These are phyloP conservation scores for Herminia tarsipennalis DNA, from an alignment of 2,888 invertebrate species.

Conservation along the genomic window DNA sequence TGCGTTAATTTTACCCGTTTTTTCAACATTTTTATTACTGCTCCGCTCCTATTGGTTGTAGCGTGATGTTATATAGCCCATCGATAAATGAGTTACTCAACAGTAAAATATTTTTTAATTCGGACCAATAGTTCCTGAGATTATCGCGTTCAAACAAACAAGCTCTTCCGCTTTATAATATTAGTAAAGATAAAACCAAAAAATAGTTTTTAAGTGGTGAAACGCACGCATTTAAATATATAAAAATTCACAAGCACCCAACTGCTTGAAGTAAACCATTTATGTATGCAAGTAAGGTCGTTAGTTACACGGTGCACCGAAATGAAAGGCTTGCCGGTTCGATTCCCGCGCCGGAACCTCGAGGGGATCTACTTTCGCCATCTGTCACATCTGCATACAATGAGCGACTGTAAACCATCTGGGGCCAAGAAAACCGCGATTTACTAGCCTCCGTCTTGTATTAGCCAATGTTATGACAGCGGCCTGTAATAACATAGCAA, in stretches of 20 bases:
- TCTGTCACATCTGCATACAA: conserved; percentile 80
- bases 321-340: conserved; percentile 72
- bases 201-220: not conserved
- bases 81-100: too few relatives aligned
- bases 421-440: conserved; percentile 45
- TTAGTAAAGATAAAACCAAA: too few relatives aligned
- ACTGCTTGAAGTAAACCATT: conserved; percentile 17
- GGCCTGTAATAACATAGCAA: conserved; percentile 13
- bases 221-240: conserved; percentile 6
- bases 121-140: too few relatives aligned
- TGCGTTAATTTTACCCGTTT: too few relatives aligned
- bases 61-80: too few relatives aligned
- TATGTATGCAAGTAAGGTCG: conserved; percentile 38
- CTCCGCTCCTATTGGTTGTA: too few relatives aligned
- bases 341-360: conserved; percentile 64
- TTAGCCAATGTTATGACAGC: conserved; percentile 6
- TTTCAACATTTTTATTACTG: too few relatives aligned
- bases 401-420: conserved; percentile 46
- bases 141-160: too few relatives aligned
- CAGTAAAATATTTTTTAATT: too few relatives aligned
- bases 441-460: conserved; percentile 1
- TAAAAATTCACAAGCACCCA: conserved; percentile 20
- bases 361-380: conserved; percentile 75
- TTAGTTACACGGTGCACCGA: conserved; percentile 47
- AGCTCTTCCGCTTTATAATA: too few relatives aligned